Percentiles rank a stretch among this genome's conserved stretches.
Evolutionary conservation across 92 coral and sea anemone genomes (phyloP).

Genomic region (Galaxea fascicularis): DNA sequence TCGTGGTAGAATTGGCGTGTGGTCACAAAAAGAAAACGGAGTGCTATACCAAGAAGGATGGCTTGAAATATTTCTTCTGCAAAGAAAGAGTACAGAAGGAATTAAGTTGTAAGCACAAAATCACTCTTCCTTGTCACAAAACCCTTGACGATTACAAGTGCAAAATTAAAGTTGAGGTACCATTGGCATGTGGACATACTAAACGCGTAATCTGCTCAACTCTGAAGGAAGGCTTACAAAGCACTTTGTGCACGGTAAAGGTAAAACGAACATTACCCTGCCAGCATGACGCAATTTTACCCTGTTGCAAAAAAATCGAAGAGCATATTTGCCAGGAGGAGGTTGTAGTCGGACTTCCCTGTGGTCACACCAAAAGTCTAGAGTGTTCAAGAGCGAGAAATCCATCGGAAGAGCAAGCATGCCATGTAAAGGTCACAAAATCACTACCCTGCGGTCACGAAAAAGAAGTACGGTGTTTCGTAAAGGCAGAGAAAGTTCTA

Average conservation of each 20-base stretch:
- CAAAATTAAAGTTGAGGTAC: constrained; percentile 16
- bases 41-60: not conserved
- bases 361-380: constrained; percentile 9
- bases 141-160: constrained; percentile 12
- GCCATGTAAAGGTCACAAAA: constrained; percentile 10
- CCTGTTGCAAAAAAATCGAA: constrained; percentile 23
- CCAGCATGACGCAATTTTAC: constrained; percentile 41
- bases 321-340: not conserved
- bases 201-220: constrained; percentile 23
- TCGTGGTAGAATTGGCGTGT: constrained; percentile 17
- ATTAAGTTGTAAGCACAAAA: constrained; percentile 68
- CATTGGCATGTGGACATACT: constrained; percentile 33
- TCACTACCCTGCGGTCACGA: constrained; percentile 70
- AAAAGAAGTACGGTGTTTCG: constrained; percentile 57
- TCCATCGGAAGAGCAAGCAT: not conserved
- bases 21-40: constrained; percentile 22
- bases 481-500: constrained; percentile 22
- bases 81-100: not conserved
- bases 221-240: too few relatives aligned
- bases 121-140: constrained; percentile 13
- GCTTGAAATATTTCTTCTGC: not conserved
- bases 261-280: constrained; percentile 24
- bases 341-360: constrained; percentile 11
- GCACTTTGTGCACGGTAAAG: not conserved
- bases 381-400: constrained; percentile 20